phyloP scores from a whole-genome alignment of 2,797 vertebrate genomes.

The Acridotheres tristis region DNA sequence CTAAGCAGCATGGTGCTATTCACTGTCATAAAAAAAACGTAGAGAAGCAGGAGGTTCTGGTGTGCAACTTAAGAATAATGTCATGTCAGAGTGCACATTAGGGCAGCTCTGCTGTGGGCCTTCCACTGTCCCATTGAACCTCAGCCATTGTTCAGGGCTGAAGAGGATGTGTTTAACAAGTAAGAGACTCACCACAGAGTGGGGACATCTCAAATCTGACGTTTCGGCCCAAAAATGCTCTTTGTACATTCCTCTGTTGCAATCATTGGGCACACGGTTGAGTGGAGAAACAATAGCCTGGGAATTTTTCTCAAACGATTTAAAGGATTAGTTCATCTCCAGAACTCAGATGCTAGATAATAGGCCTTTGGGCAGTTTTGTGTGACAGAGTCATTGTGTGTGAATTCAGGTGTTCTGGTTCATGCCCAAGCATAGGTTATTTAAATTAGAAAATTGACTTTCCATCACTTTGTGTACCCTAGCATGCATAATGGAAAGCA shows the following conservation, averaged over 20 bases:
- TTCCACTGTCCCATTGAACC: not conserved
- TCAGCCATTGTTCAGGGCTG: not conserved
- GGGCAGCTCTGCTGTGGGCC: not conserved
- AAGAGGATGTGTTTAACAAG: not conserved
- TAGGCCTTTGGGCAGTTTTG: not conserved
- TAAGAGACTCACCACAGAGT: not conserved
- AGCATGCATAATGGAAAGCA: not conserved
- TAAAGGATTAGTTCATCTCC: not conserved
- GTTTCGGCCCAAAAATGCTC: not conserved
- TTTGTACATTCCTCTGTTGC: not conserved
- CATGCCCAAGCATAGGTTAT: not conserved
- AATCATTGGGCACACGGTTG: not conserved
- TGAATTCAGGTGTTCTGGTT: not conserved
- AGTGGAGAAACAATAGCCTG: not conserved
- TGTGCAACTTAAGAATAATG: not conserved
- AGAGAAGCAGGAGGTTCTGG: not conserved
- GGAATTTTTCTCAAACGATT: not conserved
- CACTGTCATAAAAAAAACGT: not conserved
- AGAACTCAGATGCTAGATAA: not conserved
- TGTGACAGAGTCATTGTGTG: not conserved
- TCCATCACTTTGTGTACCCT: not conserved
- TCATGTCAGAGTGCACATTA: not conserved
- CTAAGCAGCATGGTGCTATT: rapidly evolving
- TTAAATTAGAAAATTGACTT: not conserved
- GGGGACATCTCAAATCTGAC: not conserved